Conservation (phyloP, 2,113 vertebrate genomes). For the Eolophus roseicapilla region DNA sequence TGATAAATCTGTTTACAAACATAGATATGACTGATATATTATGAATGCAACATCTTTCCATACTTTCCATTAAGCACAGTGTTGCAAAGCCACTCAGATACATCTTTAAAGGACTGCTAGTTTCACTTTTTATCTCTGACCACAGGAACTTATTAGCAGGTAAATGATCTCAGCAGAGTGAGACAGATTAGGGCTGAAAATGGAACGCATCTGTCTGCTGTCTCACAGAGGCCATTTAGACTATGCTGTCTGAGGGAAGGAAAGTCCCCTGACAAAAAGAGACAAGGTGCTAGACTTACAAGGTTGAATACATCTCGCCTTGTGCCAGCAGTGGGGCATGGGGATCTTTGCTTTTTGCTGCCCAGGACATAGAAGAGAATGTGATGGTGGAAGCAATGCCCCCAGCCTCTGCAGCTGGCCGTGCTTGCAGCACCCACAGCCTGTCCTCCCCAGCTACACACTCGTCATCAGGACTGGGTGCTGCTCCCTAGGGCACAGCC, state of each 20-base stretch:
- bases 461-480: neutral
- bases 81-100: neutral
- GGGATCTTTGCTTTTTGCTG: neutral
- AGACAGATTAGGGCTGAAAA: neutral
- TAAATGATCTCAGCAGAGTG: neutral
- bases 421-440: neutral
- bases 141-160: conserved; percentile 6
- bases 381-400: neutral
- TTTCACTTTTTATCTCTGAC: neutral
- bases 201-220: neutral
- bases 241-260: neutral
- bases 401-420: neutral
- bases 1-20: conserved; percentile 62
- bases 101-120: neutral
- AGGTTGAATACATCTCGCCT: neutral
- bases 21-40: conserved; percentile 13
- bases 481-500: neutral
- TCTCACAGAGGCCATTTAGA: neutral
- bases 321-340: neutral
- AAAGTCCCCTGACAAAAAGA: neutral
- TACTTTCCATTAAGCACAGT: neutral
- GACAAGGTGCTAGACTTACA: neutral
- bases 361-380: neutral
- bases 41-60: neutral
- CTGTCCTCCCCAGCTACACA: neutral